Percentiles rank a stretch among this genome's conserved stretches.
Evolutionary conservation across 2,113 vertebrate species (phyloP).

Genomic region (Oenanthe oenanthe): DNA sequence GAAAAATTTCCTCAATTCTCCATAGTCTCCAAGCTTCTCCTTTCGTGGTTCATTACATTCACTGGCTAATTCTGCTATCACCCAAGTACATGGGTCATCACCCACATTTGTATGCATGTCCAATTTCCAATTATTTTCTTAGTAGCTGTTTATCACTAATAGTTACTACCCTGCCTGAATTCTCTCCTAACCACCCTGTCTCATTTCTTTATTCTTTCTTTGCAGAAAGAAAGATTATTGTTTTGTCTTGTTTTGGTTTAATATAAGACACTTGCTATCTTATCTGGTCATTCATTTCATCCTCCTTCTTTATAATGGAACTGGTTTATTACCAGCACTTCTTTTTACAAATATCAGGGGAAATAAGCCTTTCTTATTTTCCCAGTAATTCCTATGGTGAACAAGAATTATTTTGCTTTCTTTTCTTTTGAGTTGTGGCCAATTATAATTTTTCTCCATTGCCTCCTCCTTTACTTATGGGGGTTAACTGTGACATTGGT

Average conservation of each 20-base stretch:
- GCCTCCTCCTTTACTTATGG: not conserved
- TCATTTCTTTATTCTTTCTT: conserved; percentile 17
- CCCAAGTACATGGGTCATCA: not conserved
- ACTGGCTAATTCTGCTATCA: not conserved
- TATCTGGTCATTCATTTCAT: not conserved
- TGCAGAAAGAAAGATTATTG: not conserved
- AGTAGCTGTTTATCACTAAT: conserved; percentile 34
- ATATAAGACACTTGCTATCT: not conserved
- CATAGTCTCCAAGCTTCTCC: not conserved
- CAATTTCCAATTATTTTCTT: conserved; percentile 46
- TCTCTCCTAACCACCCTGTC: not conserved
- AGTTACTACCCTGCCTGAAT: not conserved
- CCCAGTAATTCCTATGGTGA: not conserved
- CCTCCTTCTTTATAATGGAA: not conserved
- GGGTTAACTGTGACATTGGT: not conserved
- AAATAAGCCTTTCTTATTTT: conserved; percentile 11
- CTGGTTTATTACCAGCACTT: conserved; percentile 19
- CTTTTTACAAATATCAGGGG: conserved; percentile 45
- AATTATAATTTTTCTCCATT: not conserved
- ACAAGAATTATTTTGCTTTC: not conserved
- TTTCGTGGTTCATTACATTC: conserved; percentile 12
- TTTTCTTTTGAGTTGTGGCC: not conserved
- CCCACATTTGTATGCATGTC: not conserved
- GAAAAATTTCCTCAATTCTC: not conserved
- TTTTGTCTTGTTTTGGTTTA: not conserved